phyloP scores from a whole-genome alignment of 92 coral and sea anemone species.

The Anthopleura xanthogrammica region DNA sequence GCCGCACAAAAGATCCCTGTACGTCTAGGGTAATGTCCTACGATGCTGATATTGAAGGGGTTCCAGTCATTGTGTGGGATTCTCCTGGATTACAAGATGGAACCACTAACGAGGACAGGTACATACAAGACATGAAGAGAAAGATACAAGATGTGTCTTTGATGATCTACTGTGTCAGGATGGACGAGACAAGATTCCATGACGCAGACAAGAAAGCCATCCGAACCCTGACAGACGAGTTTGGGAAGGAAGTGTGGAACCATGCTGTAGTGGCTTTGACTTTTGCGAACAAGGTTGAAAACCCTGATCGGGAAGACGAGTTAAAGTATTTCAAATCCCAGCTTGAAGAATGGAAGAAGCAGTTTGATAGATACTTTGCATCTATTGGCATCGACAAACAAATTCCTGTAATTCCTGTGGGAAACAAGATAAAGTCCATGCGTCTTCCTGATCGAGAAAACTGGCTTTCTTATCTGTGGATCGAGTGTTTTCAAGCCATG shows the following conservation, averaged over 20 bases:
- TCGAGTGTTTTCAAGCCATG: constrained; percentile 23
- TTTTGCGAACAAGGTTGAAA: constrained; percentile 44
- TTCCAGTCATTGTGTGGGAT: constrained; percentile 38
- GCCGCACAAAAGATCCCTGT: constrained; percentile 32
- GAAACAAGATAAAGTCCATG: constrained; percentile 24
- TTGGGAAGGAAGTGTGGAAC: constrained; percentile 36
- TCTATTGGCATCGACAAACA: neutral
- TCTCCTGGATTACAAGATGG: constrained; percentile 65
- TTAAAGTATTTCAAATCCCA: constrained; percentile 5
- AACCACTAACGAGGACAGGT: constrained; percentile 20
- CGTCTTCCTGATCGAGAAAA: constrained; percentile 25
- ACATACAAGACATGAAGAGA: constrained; percentile 22
- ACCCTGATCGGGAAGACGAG: constrained; percentile 25
- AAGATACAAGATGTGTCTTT: constrained; percentile 10
- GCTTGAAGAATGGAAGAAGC: constrained; percentile 9
- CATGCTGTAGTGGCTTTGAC: constrained; percentile 48
- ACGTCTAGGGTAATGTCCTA: constrained; percentile 12
- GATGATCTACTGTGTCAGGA: constrained; percentile 45
- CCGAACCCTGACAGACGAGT: constrained; percentile 20
- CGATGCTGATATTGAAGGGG: constrained; percentile 8
- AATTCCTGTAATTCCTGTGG: constrained; percentile 48
- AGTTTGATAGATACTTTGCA: constrained; percentile 28
- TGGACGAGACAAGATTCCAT: constrained; percentile 34
- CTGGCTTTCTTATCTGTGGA: constrained; percentile 48
- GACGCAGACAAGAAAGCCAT: constrained; percentile 42